Evolutionary conservation across 2,888 invertebrate species (phyloP), one percentile per base, ranked within the genome.

Genomic region (Eumacrocentrus americanus): DNA sequence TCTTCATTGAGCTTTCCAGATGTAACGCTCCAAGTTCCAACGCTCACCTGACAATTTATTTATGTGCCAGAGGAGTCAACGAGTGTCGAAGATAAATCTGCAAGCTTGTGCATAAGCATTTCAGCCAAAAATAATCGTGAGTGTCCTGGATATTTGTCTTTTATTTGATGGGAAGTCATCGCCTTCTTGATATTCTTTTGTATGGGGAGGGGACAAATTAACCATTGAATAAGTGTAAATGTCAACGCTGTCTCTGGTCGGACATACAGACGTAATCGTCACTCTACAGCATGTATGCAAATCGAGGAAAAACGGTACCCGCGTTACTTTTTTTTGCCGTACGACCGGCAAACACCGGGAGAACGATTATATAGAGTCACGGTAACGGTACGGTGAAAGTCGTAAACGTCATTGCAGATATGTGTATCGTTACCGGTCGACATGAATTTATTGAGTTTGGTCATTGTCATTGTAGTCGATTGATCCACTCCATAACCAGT

Each of bases 301-400:
- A 62, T 60, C 22, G 29, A 47, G 48, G 50, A 62, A 62, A 61
- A 60, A 60, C 48, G 12, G 42, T 29, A 52, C 34, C 53, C 50
- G 44, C 22, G 48, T 40, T 55, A 34, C 25, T 58, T 56, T 52
- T 46, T 51, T 55, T 42, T 38, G 48, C 42, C 16, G 20, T 34
- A 51, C 35, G 23, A 42, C 35, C 60, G 58, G 23, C 44, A 46
- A 52, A 44, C 50, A 29, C 40, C 50, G 35, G 53, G 50, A 46
- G 37, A 50, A 29, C 53, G 63, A 66, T 66, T 62, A 63, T 64
- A 63, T 56, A 58, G 58, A 65, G 62, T 63, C 59, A 63, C 56
- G 66, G 64, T 66, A 70, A 70, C 70, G 67, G 68, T 67, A 69
- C 65, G 67, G 70, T 71, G 72, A 70, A 72, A 72, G 72, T 72